Base-by-base conservation (phyloP, 2,797 vertebrate species). In the Phoxinus dragarum region DNA sequence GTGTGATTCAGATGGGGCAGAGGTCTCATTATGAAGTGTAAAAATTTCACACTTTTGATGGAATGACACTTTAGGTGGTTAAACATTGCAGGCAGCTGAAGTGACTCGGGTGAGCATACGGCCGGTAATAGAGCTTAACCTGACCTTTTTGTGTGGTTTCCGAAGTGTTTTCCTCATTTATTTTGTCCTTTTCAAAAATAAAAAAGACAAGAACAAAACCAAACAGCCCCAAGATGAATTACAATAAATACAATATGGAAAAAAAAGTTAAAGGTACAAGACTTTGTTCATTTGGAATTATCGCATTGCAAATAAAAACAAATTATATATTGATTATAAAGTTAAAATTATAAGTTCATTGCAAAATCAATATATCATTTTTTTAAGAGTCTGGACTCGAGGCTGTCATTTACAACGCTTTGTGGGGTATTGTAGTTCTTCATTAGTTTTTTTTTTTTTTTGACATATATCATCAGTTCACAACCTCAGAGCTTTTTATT, bases 11-110 rank as follows among this genome's bases (percentile, higher is more conserved):
- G 42, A 49, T 12, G 27, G 19, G 23, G 49, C 49, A 81, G 44
- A 76, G 10, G 17, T 7, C 47, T 38, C 27, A 31, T 76, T 61
- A 84, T 38, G 72, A 52, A 42, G 77, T 76, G 82, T 49, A 66
- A 77, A 77, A 84, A 76, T 84, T 21, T 84, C 71, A 71, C 82
- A 83, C 31, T 10, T 84, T 74, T 80, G 67, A 71, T 21, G 36
- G 19, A 69, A 49, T 34, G 19, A 47, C 14, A 64, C 14, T 64
- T 73, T 8, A 12, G 36, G 54, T 66, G 40, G 16, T 77, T 64
- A 49, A 86, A 90, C 71, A 34, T 61, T 52, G 59, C 72, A 76
- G 17, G 12, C 59, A 40, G 31, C 5, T 40, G 31, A 52, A 67
- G 23, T 67, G 82, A 27, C 56, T 44, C 7, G 64, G 31, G 64